Base-by-base conservation (phyloP, 2,113 vertebrate species). In the Notarius lentiginosus region DNA sequence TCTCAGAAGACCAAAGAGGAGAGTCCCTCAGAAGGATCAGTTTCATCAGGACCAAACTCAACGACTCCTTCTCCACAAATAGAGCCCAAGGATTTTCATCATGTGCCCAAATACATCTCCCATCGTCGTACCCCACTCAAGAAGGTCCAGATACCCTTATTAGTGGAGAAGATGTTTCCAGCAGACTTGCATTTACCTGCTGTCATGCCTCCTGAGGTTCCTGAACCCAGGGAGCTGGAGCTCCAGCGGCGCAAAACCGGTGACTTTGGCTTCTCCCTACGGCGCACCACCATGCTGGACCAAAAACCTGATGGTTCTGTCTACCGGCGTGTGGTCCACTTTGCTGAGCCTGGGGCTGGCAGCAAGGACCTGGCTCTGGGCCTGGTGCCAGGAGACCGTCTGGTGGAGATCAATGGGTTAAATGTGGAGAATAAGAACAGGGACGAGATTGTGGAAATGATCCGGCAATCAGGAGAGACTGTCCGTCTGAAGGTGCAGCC, bases 381-480 rank as follows among this genome's bases (percentile, higher is more conserved):
- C 1, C 91, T 99, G 93, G 97, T 98, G 87, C 98, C 98, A 0
- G 98, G 98, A 0, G 98, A 99, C 90, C 95, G 97, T 4, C 91
- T 99, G 86, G 97, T 99, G 85, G 98, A 99, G 93, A 99, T 99
- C 93, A 99, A 99, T 0, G 96, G 97, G 9, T 84, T 93, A 63
- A 98, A 99, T 0, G 98, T 99, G 94, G 97, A 99, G 92, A 98
- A 55, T 89, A 98, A 96, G 89, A 97, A 91, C 91, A 94, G 98
- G 83, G 98, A 99, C 5, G 98, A 99, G 94, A 99, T 99, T 0
- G 98, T 99, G 92, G 98, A 99, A 94, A 99, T 98, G 97, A 99
- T 99, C 93, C 97, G 97, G 87, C 98, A 98, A 90, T 99, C 98
- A 0, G 98, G 97, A 55, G 97, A 99, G 61, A 95, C 94, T 0